Percentiles rank a stretch among this genome's conserved stretches.
phyloP scores from a whole-genome alignment of 2,113 vertebrate genomes.

The Galeopterus variegatus region DNA sequence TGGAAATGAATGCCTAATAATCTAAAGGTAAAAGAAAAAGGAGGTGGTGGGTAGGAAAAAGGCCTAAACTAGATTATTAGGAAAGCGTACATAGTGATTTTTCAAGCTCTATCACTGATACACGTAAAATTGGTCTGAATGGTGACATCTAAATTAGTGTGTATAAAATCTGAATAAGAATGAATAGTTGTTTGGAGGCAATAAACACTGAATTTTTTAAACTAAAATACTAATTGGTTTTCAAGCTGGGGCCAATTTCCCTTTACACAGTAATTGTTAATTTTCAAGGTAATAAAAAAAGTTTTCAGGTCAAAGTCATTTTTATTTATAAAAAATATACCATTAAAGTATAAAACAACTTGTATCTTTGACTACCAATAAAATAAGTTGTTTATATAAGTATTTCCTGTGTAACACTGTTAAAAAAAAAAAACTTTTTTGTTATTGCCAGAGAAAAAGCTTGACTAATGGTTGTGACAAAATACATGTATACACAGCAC shows the following conservation, averaged over 20 bases:
- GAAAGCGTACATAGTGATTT: background rate
- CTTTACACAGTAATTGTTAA: background rate
- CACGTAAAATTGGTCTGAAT: background rate
- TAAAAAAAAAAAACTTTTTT: background rate
- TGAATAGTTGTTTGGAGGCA: background rate
- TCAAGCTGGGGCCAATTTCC: background rate
- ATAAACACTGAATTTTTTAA: conserved; percentile 41
- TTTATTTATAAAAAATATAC: background rate
- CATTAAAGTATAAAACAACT: background rate
- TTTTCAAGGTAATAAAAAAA: conserved; percentile 15
- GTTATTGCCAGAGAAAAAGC: background rate
- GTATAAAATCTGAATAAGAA: conserved; percentile 47
- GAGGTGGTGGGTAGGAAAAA: background rate
- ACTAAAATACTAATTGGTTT: conserved; percentile 10
- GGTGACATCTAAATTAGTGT: background rate
- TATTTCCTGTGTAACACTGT: background rate
- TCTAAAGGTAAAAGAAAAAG: background rate
- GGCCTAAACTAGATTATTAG: background rate
- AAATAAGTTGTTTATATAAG: background rate
- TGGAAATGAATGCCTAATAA: conserved; percentile 2
- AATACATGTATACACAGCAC: background rate
- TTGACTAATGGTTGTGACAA: background rate
- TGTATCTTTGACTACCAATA: background rate
- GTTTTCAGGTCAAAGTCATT: conserved; percentile 35
- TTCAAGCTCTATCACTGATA: background rate